phyloP scores from a whole-genome alignment of 2,113 vertebrate genomes.

The Microcebus lehilahytsara region DNA sequence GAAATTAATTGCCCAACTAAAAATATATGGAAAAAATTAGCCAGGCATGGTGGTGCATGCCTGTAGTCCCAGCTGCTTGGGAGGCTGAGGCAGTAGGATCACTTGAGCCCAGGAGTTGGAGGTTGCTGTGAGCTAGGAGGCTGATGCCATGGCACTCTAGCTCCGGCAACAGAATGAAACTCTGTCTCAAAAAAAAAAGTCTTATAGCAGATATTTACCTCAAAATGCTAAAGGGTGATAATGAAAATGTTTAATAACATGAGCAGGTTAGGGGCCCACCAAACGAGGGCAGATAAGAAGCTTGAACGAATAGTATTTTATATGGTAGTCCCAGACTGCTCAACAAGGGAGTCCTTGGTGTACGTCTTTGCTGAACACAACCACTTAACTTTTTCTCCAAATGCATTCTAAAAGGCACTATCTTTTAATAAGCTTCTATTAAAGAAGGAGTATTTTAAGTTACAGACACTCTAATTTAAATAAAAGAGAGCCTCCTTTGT shows the following conservation, averaged over 20 bases:
- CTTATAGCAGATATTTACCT: background rate
- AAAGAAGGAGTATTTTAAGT: background rate
- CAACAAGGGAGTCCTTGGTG: background rate
- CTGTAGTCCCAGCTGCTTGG: no score
- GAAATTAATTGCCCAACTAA: no score
- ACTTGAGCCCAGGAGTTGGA: no score
- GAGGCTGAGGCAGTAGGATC: no score
- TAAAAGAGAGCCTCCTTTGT: background rate
- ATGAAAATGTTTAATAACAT: background rate
- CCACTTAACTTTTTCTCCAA: background rate
- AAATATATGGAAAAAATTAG: no score
- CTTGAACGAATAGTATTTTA: fast-evolving
- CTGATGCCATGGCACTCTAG: no score
- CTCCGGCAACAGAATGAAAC: no score
- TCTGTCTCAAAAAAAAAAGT: background rate
- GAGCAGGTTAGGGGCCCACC: fast-evolving
- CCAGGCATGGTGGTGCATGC: no score
- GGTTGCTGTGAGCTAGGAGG: no score
- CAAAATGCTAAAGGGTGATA: background rate
- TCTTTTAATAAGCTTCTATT: background rate
- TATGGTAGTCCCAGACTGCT: fast-evolving
- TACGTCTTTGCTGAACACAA: fast-evolving
- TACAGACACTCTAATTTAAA: background rate
- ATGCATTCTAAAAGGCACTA: background rate
- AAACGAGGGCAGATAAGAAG: no score